Conservation (phyloP, 37 sponge, comb jelly and placozoan species). For the Tethya wilhelma region DNA sequence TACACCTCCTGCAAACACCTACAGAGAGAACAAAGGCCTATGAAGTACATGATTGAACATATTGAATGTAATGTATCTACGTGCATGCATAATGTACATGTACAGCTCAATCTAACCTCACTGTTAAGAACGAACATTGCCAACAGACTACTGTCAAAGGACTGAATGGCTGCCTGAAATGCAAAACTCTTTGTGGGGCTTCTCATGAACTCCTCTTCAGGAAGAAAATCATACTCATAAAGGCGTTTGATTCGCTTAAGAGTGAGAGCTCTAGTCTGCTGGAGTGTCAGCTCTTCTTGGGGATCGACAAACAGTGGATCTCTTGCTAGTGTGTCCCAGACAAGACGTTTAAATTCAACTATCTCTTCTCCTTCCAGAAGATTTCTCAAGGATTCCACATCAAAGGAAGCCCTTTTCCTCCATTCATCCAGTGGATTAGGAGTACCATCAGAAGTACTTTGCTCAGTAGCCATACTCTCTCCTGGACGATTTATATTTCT, state of each 20-base stretch:
- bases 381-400: slow-evolving; percentile 20
- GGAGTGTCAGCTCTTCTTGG: slow-evolving; percentile 35
- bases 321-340: slow-evolving; percentile 70
- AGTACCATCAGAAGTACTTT: no score
- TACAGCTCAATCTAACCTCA: no score
- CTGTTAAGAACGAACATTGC: slow-evolving; percentile 19
- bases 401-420: slow-evolving; percentile 52
- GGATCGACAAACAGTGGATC: slow-evolving; percentile 73
- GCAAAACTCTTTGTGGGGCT: slow-evolving; percentile 24
- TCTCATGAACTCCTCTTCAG: slow-evolving; percentile 34
- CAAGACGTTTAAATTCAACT: slow-evolving; percentile 10
- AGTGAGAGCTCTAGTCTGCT: slow-evolving; percentile 52
- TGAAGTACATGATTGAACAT: no score
- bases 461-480: no score
- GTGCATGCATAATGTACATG: no score
- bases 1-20: no score
- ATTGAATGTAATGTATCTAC: no score
- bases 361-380: slow-evolving; percentile 51
- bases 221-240: slow-evolving; percentile 66
- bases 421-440: slow-evolving; percentile 32
- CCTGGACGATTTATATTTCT: no score
- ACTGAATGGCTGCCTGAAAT: slow-evolving; percentile 15
- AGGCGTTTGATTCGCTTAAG: slow-evolving; percentile 66
- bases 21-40: no score
- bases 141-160: slow-evolving; percentile 27